Evolutionary conservation across 2,888 invertebrate species (phyloP), one percentile per base, ranked within the genome.

Genomic region (Patella caerulea): DNA sequence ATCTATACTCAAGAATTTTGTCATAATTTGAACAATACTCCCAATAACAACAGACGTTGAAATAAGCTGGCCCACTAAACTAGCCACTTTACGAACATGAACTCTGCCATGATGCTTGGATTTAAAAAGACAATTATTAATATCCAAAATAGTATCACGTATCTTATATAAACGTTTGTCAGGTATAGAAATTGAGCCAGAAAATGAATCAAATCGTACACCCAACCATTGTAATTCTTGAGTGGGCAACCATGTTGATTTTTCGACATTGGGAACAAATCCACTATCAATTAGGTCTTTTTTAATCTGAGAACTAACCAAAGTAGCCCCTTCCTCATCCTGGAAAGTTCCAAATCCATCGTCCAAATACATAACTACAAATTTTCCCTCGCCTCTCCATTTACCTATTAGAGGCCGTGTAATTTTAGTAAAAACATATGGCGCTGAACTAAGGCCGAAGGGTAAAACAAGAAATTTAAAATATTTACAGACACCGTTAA

Each of bases 1-100:
- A 56, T 77, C 78, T 7, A 70, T 72, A 70, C 77, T 77, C 2
- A 59, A 59, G 15, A n/a, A 59, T 59, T n/a, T 59, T n/a, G 59
- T 59, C 59, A 59, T 59, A n/a, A 59, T 59, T 15, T 59, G 4
- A 59, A n/a, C 15, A 59, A 3, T n/a, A 59, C 59, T 59, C 15
- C 56, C 56, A 15, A 56, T 59, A n/a, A 59, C 59, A 15, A 59
- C 59, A 3, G 17, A n/a, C 59, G n/a, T 59, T n/a, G 59, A 59
- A 59, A 59, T 59, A 12, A 59, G 3, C n/a, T 59, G 59, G 3
- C 59, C 59, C 4, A 59, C n/a, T n/a, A 15, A 59, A 59, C 59
- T 59, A n/a, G 59, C 59, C n/a, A 59, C 15, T 59, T 59, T 59
- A 5, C 59, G 15, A 15, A 59, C 59, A 59, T 59, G 59, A 15